phyloP scores from a whole-genome alignment of 1,140 invertebrate genomes.

The Rhizoglyphus robini region DNA sequence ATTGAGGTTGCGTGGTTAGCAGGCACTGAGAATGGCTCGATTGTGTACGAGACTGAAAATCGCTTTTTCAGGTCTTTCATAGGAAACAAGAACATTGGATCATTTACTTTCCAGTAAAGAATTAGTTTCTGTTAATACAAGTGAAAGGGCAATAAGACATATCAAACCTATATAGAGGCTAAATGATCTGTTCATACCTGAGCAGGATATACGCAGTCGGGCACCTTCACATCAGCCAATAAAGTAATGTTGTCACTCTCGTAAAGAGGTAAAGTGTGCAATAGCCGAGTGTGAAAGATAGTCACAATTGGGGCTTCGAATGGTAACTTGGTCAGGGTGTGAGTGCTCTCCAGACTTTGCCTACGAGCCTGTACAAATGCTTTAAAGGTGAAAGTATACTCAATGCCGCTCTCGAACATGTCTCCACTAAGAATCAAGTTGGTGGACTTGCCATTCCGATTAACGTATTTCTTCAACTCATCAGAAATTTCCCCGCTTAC shows the following conservation, averaged over 20 bases:
- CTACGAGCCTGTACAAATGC: constrained; percentile 11
- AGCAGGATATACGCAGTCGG: constrained; percentile 17
- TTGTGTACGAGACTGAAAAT: neutral
- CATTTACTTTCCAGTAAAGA: constrained; percentile 16
- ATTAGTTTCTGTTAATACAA: constrained; percentile 19
- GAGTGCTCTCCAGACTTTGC: constrained; percentile 2
- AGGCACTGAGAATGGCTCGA: constrained; percentile 20
- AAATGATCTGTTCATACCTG: neutral
- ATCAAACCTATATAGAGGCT: neutral
- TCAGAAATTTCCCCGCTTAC: neutral
- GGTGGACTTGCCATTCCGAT: constrained; percentile 2
- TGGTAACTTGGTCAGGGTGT: constrained; percentile 6
- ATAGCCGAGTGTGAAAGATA: constrained; percentile 11
- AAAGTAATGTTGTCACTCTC: neutral
- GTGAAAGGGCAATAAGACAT: neutral
- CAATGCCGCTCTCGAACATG: constrained; percentile 1
- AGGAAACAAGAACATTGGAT: constrained; percentile 17
- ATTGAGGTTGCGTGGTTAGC: constrained; percentile 15
- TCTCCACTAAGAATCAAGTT: constrained; percentile 16
- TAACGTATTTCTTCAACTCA: constrained; percentile 16
- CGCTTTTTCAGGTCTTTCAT: constrained; percentile 10
- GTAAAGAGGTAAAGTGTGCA: constrained; percentile 12
- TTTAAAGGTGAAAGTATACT: constrained; percentile 15
- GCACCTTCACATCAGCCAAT: constrained; percentile 19
- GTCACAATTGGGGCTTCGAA: constrained; percentile 21